Base-by-base conservation (phyloP, 2,888 invertebrate genomes). In the Dastarcus helophoroides region DNA sequence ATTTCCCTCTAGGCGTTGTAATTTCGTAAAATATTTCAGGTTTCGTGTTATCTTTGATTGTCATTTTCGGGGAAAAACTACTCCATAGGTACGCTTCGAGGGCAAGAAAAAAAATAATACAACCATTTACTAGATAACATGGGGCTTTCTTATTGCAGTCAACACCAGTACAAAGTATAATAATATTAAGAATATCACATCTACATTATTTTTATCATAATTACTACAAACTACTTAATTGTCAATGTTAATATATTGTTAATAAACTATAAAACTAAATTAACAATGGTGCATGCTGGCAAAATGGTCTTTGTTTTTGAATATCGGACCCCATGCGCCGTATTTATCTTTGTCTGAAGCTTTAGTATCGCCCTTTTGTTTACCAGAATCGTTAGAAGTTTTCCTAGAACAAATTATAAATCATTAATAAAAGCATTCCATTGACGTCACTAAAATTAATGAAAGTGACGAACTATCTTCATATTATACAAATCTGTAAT, bases 261-360 rank as follows among this genome's bases (percentile, higher is more conserved):
- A n/a, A n/a, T n/a, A n/a, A n/a, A n/a, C n/a, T n/a, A n/a, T n/a
- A n/a, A 29, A 27, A 9, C 27, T 28, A 24, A 30, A 26, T 42
- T 46, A 53, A 38, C 50, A 74, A 51, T 65, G 58, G 56, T 80
- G 80, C 74, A 80, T 75, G 45, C 74, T 69, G 37, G 68, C 62
- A 55, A 81, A 81, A 51, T 71, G 66, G 47, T 76, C 67, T 56
- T 72, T 77, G 64, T 76, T 74, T 62, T 80, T 78, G 62, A 69
- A 80, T 37, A 72, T 59, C 21, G 77, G 64, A 35, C 79, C 79
- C 78, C 78, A 80, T 29, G 75, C 64, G 34, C 76, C 76, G 52
- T 41, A 46, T 40, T 43, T 46, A 26, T 36, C 41, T 53, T 63
- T 63, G 45, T 59, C 59, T 44, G 54, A 54, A 25, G 46, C 38